phyloP scores from a whole-genome alignment of 2,797 vertebrate genomes.

The Propithecus deckenii region DNA sequence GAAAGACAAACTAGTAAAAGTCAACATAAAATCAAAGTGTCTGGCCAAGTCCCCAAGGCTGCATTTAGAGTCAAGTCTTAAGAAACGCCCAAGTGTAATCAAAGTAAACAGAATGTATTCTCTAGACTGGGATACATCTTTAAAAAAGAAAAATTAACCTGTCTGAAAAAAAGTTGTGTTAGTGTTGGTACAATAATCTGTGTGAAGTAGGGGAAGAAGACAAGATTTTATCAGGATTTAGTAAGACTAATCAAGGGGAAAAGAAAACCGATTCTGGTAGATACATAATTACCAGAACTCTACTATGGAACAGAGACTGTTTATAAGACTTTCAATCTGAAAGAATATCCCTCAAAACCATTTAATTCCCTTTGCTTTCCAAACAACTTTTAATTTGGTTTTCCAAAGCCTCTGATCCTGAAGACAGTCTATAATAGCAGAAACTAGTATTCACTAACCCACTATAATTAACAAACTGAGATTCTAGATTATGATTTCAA shows the following conservation, averaged over 20 bases:
- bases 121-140: not conserved
- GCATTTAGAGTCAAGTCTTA: conserved; percentile 4
- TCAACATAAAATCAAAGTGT: not conserved
- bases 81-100: not conserved
- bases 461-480: not conserved
- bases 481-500: not conserved
- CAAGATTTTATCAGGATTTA: not conserved
- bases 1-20: conserved; percentile 1
- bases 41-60: not conserved
- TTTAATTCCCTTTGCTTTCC: not conserved
- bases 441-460: conserved; percentile 9
- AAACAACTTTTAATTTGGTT: conserved; percentile 28
- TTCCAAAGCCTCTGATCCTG: conserved; percentile 34
- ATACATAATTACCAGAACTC: not conserved
- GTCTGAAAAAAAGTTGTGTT: not conserved
- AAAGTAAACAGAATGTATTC: not conserved
- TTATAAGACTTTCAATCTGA: not conserved
- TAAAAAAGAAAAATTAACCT: not conserved
- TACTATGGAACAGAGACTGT: not conserved
- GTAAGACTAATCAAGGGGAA: not conserved
- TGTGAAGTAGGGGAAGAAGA: not conserved
- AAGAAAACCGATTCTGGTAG: not conserved
- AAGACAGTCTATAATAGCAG: not conserved
- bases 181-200: not conserved
- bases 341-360: conserved; percentile 19